These are phyloP conservation scores for Nasua narica DNA, from an alignment of 2,797 vertebrate genomes.

Conservation along the genomic window DNA sequence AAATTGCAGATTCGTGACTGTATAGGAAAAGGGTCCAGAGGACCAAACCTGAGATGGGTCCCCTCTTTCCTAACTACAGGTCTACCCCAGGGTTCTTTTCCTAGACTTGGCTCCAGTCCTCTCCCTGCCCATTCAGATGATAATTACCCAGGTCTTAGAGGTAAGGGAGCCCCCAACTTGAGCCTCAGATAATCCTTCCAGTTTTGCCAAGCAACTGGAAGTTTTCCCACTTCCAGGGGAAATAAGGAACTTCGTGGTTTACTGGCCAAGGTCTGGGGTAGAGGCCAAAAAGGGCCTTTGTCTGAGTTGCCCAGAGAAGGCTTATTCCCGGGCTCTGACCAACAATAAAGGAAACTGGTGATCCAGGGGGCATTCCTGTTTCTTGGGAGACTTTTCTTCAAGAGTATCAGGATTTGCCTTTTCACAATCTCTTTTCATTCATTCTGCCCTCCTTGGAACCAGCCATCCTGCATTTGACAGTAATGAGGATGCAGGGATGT, in stretches of 20 bases:
- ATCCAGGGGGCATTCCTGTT: not conserved
- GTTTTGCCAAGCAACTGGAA: slow-evolving; percentile 16
- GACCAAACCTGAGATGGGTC: not conserved
- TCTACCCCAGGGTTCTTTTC: not conserved
- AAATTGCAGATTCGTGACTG: not conserved
- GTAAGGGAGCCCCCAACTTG: not conserved
- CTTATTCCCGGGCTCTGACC: slow-evolving; percentile 22
- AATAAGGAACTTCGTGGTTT: slow-evolving; percentile 3
- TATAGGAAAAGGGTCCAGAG: not conserved
- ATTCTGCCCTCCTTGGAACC: slow-evolving; percentile 56
- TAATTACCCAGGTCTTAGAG: slow-evolving; percentile 5
- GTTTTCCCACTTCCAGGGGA: slow-evolving; percentile 31
- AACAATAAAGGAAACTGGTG: slow-evolving; percentile 25
- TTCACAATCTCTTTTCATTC: slow-evolving; percentile 29
- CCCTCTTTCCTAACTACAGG: not conserved
- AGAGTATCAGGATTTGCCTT: not conserved
- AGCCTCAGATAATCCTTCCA: not conserved
- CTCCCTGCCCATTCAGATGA: not conserved
- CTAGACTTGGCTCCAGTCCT: not conserved
- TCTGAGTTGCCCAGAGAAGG: not conserved
- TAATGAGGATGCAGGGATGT: slow-evolving; percentile 26
- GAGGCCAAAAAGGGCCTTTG: not conserved
- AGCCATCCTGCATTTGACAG: not conserved
- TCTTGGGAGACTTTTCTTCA: slow-evolving; percentile 65
- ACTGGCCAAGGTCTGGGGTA: not conserved